Evolutionary conservation across 1,140 invertebrate genomes (phyloP).

Genomic region (Drosophila santomea): DNA sequence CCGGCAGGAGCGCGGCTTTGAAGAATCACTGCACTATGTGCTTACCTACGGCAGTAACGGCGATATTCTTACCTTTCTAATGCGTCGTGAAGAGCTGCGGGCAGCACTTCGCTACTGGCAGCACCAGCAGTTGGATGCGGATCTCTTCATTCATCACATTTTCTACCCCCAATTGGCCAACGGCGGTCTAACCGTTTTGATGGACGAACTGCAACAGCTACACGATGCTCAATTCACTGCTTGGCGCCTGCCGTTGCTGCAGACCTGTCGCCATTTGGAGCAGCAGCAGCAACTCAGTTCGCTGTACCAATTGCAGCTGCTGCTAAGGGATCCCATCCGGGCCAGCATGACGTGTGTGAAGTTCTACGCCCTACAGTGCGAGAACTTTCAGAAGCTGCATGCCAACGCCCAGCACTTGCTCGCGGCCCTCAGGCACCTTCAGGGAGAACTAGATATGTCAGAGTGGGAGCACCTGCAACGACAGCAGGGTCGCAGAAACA

Average conservation of each 20-base stretch:
- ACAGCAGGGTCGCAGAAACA: conserved; percentile 56
- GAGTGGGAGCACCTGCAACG: conserved; percentile 79
- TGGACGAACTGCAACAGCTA: conserved; percentile 86
- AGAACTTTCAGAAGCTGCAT: conserved; percentile 86
- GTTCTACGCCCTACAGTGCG: conserved; percentile 87
- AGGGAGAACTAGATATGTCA: conserved; percentile 78
- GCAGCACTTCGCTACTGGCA: conserved; percentile 88
- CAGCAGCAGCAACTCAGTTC: conserved; percentile 87
- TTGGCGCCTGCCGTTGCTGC: conserved; percentile 89
- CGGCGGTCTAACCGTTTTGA: conserved; percentile 87
- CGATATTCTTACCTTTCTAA: conserved; percentile 89
- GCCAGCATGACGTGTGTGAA: conserved; percentile 91
- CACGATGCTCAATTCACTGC: conserved; percentile 87
- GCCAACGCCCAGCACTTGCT: conserved; percentile 86
- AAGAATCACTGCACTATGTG: conserved; percentile 91
- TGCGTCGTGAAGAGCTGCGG: conserved; percentile 87
- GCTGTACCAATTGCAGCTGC: conserved; percentile 89
- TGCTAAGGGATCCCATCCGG: conserved; percentile 89
- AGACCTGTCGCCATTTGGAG: conserved; percentile 88
- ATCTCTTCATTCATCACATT: conserved; percentile 89
- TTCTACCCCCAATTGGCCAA: conserved; percentile 88
- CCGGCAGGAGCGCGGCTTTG: conserved; percentile 87
- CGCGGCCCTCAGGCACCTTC: conserved; percentile 88
- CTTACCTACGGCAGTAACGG: conserved; percentile 89
- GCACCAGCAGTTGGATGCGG: conserved; percentile 88